Conservation (phyloP, 2,888 invertebrate species). For the Sicus ferrugineus region DNA sequence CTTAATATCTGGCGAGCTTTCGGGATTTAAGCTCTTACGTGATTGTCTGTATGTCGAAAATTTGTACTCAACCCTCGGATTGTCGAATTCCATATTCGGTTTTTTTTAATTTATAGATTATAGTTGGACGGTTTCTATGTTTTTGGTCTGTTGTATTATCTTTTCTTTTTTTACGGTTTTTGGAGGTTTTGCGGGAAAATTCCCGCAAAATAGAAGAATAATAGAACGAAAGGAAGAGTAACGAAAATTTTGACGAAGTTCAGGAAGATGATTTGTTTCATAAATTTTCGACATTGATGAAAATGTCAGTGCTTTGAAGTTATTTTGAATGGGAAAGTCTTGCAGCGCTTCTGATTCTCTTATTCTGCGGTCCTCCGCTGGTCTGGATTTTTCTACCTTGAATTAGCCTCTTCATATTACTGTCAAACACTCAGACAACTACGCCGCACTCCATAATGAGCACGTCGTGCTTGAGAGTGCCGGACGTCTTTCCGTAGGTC, state of each 20-base stretch:
- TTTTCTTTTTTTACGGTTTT: background rate
- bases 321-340: no score
- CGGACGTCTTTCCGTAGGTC: conserved; percentile 50
- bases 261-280: background rate
- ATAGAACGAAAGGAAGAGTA: background rate
- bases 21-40: background rate
- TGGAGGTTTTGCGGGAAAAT: background rate
- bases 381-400: no score
- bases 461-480: conserved; percentile 45
- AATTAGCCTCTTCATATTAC: no score
- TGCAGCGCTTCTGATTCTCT: no score
- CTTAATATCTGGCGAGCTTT: no score
- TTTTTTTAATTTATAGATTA: background rate
- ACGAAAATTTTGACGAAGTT: background rate
- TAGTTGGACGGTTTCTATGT: no score
- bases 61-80: background rate
- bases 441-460: background rate
- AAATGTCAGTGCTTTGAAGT: background rate
- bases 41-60: background rate
- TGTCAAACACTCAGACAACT: background rate
- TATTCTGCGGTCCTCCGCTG: no score
- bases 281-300: background rate
- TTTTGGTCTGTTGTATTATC: background rate
- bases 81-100: background rate
- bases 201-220: background rate